Percentiles rank a stretch among this genome's conserved stretches.
phyloP scores from a whole-genome alignment of 2,888 invertebrate species.

The Balanococcus diminutus region DNA sequence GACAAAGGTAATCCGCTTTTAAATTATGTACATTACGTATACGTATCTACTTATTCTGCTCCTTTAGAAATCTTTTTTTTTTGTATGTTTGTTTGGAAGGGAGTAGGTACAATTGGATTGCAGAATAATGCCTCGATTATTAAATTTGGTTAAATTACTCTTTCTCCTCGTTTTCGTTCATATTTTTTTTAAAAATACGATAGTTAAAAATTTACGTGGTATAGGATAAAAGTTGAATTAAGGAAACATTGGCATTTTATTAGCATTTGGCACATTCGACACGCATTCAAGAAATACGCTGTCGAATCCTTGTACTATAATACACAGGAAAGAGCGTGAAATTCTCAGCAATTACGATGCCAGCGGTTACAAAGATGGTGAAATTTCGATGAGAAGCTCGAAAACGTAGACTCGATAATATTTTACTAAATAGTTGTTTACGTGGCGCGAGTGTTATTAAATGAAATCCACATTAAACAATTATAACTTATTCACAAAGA shows the following conservation, averaged over 20 bases:
- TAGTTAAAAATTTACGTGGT: not conserved
- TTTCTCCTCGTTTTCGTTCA: no score
- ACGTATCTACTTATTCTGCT: not conserved
- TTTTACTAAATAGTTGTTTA: conserved; percentile 3
- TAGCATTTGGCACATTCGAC: not conserved
- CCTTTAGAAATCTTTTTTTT: no score
- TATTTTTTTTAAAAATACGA: no score
- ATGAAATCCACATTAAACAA: not conserved
- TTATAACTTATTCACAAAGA: not conserved
- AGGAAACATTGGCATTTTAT: not conserved
- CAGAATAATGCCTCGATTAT: no score
- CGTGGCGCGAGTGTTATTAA: not conserved
- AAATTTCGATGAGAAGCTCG: not conserved
- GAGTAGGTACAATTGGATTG: no score
- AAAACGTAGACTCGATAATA: not conserved
- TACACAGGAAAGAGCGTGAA: not conserved
- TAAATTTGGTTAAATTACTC: no score
- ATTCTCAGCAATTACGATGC: conserved; percentile 1
- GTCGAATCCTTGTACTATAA: not conserved
- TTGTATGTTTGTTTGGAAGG: no score
- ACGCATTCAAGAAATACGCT: not conserved
- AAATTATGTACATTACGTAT: no score
- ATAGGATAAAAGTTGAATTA: not conserved
- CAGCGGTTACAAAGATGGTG: not conserved
- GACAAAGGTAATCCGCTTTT: not conserved